Percentiles rank a stretch among this genome's conserved stretches.
phyloP scores from a whole-genome alignment of 2,797 vertebrate species.

The Antrozous pallidus region DNA sequence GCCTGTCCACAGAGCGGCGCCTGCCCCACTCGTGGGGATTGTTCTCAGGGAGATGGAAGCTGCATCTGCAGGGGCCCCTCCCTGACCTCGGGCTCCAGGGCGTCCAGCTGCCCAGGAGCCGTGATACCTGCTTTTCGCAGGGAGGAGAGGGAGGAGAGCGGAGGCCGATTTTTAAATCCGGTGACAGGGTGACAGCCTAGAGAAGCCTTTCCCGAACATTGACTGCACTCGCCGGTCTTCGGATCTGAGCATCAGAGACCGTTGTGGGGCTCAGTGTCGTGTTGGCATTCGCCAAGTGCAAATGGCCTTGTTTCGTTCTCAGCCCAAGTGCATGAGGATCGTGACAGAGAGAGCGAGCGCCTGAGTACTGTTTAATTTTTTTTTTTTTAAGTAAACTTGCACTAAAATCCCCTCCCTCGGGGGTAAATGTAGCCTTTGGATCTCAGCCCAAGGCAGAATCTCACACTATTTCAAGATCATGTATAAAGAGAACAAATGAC shows the following conservation, averaged over 20 bases:
- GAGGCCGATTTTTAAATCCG: not conserved
- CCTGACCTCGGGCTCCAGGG: not conserved
- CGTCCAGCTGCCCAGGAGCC: not conserved
- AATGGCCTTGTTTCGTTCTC: not conserved
- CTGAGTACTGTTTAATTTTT: constrained; percentile 5
- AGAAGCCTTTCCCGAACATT: not conserved
- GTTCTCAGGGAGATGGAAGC: constrained; percentile 34
- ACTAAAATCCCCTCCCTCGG: constrained; percentile 34
- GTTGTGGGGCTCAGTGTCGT: not conserved
- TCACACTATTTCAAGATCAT: constrained; percentile 20
- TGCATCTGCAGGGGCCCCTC: not conserved
- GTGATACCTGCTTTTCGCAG: not conserved
- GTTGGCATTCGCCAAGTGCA: not conserved
- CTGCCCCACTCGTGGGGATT: not conserved
- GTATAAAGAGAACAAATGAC: not conserved
- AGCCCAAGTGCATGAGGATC: not conserved
- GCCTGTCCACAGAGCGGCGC: constrained; percentile 40
- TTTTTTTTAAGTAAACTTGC: constrained; percentile 28
- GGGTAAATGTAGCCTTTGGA: not conserved
- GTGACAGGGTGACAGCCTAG: constrained; percentile 20
- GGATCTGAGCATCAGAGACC: not conserved
- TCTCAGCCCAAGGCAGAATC: constrained; percentile 31
- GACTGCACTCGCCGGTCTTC: constrained; percentile 10
- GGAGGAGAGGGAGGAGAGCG: not conserved
- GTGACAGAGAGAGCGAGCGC: not conserved